These are phyloP conservation scores for Edolisoma coerulescens DNA, from an alignment of 2,113 vertebrate genomes.

Conservation along the genomic window DNA sequence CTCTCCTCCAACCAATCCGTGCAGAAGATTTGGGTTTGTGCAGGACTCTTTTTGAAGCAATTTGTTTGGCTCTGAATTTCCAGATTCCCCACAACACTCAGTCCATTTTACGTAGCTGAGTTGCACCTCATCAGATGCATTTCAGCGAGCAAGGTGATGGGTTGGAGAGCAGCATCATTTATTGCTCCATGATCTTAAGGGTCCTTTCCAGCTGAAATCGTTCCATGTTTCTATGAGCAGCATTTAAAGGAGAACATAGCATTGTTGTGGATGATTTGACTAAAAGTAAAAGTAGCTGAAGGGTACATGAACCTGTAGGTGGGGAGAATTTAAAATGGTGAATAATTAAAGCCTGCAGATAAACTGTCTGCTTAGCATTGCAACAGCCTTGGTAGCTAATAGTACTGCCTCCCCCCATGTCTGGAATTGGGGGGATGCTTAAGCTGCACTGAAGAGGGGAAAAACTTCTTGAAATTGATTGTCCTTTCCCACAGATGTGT, in stretches of 20 bases:
- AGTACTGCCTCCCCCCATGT: background rate
- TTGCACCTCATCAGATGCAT: background rate
- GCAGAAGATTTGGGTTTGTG: background rate
- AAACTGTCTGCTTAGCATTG: background rate
- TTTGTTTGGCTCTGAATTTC: background rate
- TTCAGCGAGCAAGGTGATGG: accelerated
- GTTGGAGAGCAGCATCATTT: background rate
- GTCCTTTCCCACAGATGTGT: background rate
- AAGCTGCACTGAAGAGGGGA: background rate
- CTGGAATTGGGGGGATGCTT: background rate
- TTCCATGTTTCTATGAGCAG: background rate
- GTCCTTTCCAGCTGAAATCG: background rate
- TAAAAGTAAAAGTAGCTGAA: background rate
- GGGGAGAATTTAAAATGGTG: background rate
- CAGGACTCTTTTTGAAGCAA: background rate
- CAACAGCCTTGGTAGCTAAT: background rate
- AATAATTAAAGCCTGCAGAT: background rate
- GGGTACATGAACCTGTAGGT: background rate
- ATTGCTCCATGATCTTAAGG: background rate
- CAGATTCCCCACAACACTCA: background rate
- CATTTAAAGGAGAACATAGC: background rate
- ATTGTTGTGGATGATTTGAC: background rate
- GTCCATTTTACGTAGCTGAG: accelerated
- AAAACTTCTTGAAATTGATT: background rate
- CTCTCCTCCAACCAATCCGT: background rate